A percentile compares a stretch with the other conserved stretches of the same genome.
Conservation (phyloP, 2,888 invertebrate genomes). For the Phyllotreta cruciferae region DNA sequence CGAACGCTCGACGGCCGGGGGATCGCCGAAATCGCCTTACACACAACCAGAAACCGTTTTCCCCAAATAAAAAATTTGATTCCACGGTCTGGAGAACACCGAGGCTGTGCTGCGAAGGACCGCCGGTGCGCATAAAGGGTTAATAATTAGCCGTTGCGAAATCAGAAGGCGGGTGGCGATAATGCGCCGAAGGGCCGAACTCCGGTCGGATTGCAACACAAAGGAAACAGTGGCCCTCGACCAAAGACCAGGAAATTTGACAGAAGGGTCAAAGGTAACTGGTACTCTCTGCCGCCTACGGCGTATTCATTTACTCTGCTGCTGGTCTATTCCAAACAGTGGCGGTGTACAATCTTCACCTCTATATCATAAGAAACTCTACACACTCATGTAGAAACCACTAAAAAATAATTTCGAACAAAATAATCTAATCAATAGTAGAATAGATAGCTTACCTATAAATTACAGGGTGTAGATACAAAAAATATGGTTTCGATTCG, state of each 20-base stretch:
- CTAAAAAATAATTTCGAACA: no score
- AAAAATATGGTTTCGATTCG: no score
- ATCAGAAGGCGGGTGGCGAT: constrained; percentile 51
- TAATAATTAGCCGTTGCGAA: constrained; percentile 52
- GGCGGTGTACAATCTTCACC: constrained; percentile 25
- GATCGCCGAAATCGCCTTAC: no score
- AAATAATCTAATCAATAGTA: no score
- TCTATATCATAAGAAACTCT: background rate
- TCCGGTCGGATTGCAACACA: constrained; percentile 52
- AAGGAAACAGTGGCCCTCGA: constrained; percentile 55
- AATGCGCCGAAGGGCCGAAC: constrained; percentile 48
- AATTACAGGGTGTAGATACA: no score
- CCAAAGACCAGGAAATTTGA: constrained; percentile 60
- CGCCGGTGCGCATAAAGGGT: constrained; percentile 32
- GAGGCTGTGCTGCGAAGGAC: constrained; percentile 17
- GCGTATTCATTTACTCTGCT: constrained; percentile 49
- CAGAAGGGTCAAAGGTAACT: constrained; percentile 56
- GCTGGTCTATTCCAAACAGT: constrained; percentile 25
- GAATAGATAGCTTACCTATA: no score
- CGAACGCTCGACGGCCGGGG: no score
- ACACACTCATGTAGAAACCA: no score
- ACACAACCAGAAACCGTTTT: no score
- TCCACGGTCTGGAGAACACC: constrained; percentile 29
- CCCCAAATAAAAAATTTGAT: constrained; percentile 24
- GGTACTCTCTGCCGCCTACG: constrained; percentile 42